phyloP scores from a whole-genome alignment of 2,888 invertebrate genomes.

The Caradrina clavipalpis region DNA sequence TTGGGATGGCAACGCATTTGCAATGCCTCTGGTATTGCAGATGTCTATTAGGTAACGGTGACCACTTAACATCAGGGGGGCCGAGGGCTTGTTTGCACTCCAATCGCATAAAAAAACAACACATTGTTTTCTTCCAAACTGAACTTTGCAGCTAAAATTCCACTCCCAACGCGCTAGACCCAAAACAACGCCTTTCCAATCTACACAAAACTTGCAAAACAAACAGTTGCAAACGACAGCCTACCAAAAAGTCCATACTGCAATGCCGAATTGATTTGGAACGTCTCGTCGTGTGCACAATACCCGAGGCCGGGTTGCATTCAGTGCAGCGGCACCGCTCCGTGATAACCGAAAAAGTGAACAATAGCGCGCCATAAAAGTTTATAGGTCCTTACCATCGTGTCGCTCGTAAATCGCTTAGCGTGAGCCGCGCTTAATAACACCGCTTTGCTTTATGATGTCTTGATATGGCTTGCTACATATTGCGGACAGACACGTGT shows the following conservation, averaged over 20 bases:
- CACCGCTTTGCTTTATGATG: constrained; percentile 56
- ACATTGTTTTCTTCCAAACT: not conserved
- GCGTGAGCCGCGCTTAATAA: constrained; percentile 50
- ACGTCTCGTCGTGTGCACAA: constrained; percentile 18
- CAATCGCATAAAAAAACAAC: too few relatives aligned
- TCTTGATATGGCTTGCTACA: constrained; percentile 32
- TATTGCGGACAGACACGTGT: constrained; percentile 17
- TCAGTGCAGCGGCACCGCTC: constrained; percentile 21
- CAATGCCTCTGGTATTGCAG: too few relatives aligned
- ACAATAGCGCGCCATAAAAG: constrained; percentile 54
- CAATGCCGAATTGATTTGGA: constrained; percentile 43
- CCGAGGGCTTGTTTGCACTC: too few relatives aligned
- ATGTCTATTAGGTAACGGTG: too few relatives aligned
- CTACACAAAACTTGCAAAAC: constrained; percentile 36
- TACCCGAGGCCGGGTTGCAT: constrained; percentile 35
- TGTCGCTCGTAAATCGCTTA: constrained; percentile 63
- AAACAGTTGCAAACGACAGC: constrained; percentile 38
- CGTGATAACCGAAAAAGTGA: constrained; percentile 42
- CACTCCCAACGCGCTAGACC: not conserved
- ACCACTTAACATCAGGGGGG: too few relatives aligned
- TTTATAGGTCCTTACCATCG: constrained; percentile 51
- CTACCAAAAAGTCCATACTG: constrained; percentile 11
- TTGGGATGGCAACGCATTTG: too few relatives aligned
- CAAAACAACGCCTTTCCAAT: constrained; percentile 39
- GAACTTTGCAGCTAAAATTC: not conserved